Conservation (phyloP, 1,140 invertebrate genomes). For the Asbolus verrucosus region DNA sequence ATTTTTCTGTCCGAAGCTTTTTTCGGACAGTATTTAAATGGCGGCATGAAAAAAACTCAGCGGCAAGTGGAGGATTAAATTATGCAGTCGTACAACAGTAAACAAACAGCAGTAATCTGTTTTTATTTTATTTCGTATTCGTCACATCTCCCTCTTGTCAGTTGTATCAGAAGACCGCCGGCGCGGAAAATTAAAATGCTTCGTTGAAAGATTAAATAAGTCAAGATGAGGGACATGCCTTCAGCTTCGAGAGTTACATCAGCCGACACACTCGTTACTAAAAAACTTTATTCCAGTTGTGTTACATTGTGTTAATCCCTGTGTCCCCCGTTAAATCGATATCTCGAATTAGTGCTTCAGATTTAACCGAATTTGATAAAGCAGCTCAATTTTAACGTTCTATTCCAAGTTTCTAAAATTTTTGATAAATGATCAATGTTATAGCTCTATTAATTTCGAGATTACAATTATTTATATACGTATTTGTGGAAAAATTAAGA, state of each 20-base stretch:
- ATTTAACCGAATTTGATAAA: too few relatives aligned
- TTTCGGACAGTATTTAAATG: too few relatives aligned
- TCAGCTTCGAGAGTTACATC: constrained; percentile 15
- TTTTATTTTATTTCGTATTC: constrained; percentile 41
- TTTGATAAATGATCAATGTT: too few relatives aligned
- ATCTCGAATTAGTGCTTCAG: too few relatives aligned
- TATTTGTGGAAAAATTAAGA: too few relatives aligned
- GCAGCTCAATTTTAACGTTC: too few relatives aligned
- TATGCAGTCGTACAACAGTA: constrained; percentile 21
- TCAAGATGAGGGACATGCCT: constrained; percentile 44
- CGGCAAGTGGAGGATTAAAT: constrained; percentile 18
- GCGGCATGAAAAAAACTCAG: too few relatives aligned
- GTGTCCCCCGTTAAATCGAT: neutral
- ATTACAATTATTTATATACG: too few relatives aligned
- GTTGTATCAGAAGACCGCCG: constrained; percentile 38
- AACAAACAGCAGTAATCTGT: constrained; percentile 34
- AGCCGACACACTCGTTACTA: too few relatives aligned
- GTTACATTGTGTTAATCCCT: constrained; percentile 20
- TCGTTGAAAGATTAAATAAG: constrained; percentile 52
- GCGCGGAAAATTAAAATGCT: constrained; percentile 53
- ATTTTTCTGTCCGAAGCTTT: too few relatives aligned
- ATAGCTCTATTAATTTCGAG: too few relatives aligned
- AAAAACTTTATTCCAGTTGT: constrained; percentile 2
- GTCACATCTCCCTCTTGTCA: constrained; percentile 42
- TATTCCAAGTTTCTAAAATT: too few relatives aligned